Conservation (phyloP, 2,113 vertebrate genomes). For the Nyctibius bracteatus region DNA sequence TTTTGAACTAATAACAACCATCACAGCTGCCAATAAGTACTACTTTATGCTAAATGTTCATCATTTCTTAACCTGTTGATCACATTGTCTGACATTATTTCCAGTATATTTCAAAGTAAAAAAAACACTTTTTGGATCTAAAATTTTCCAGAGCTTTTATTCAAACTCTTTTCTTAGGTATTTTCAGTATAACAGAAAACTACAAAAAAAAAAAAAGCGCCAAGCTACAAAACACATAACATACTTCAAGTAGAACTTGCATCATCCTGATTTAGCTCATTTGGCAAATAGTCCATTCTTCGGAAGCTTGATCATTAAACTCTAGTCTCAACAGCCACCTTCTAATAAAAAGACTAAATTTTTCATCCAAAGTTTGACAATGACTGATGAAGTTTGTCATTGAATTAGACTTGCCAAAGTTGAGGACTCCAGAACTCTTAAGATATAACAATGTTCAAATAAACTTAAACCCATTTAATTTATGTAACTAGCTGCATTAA, state of each 20-base stretch:
- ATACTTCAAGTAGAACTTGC: background rate
- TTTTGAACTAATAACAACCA: background rate
- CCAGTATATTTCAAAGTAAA: background rate
- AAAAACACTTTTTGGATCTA: background rate
- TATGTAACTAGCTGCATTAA: constrained; percentile 41
- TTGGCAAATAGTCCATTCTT: background rate
- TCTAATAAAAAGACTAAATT: background rate
- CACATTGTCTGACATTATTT: background rate
- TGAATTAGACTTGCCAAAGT: background rate
- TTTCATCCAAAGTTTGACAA: background rate
- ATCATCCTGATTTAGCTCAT: background rate
- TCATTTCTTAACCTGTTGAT: background rate
- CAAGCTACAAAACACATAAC: background rate
- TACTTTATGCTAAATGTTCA: background rate
- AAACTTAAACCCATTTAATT: background rate
- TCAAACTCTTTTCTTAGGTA: background rate
- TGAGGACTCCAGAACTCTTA: background rate
- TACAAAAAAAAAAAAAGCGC: background rate
- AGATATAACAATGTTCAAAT: background rate
- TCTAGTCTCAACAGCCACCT: background rate
- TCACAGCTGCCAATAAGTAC: background rate
- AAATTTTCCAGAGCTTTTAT: background rate
- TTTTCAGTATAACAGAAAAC: background rate
- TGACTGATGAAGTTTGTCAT: background rate
- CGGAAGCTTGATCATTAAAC: background rate